Percentiles rank a stretch among this genome's conserved stretches.
phyloP scores from a whole-genome alignment of 2,797 vertebrate species.

The Cuculus canorus region DNA sequence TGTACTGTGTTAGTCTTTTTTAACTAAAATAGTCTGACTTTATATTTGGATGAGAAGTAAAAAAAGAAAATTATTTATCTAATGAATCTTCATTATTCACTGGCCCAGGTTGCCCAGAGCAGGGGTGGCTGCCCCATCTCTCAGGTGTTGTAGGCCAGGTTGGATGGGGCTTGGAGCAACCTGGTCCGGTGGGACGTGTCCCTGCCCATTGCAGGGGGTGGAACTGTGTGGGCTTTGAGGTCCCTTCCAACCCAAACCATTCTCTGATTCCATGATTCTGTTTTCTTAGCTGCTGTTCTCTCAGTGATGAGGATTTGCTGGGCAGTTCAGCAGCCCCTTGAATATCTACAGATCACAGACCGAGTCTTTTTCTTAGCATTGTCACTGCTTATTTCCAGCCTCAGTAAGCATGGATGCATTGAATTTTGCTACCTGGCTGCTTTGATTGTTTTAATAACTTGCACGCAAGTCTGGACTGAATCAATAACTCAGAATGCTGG shows the following conservation, averaged over 20 bases:
- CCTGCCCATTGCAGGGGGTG: too few species aligned
- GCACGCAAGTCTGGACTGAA: neutral
- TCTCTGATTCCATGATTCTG: too few species aligned
- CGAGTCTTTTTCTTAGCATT: neutral
- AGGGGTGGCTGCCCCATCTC: too few species aligned
- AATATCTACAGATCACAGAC: neutral
- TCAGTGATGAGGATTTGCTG: neutral
- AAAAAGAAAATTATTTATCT: neutral
- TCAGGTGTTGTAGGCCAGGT: too few species aligned
- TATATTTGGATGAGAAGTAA: neutral
- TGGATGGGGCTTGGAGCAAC: too few species aligned
- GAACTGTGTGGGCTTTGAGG: too few species aligned
- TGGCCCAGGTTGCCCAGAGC: too few species aligned
- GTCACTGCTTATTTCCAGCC: neutral
- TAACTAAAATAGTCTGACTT: neutral
- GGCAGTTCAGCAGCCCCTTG: neutral
- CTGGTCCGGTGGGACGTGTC: too few species aligned
- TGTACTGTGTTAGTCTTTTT: neutral
- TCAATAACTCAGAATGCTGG: neutral
- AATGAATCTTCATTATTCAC: neutral
- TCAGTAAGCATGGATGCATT: fast-evolving
- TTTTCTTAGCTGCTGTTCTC: neutral
- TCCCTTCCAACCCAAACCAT: too few species aligned
- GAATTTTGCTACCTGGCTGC: neutral
- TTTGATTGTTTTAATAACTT: neutral